phyloP scores from a whole-genome alignment of 2,797 vertebrate genomes.

The Coregonus suidteri region DNA sequence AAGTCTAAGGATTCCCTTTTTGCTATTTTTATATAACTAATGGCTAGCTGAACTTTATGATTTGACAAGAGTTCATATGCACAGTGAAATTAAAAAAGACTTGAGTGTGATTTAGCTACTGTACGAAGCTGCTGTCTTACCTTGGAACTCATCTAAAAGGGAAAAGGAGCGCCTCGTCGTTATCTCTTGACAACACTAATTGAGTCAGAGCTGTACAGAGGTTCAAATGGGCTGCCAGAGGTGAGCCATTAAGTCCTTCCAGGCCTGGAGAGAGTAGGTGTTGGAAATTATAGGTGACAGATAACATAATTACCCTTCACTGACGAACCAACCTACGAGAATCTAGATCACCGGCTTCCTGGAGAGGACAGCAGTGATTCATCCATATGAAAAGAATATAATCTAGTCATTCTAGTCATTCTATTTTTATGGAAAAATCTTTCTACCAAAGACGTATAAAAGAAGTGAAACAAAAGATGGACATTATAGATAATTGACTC shows the following conservation, averaged over 20 bases:
- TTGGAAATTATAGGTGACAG: constrained; percentile 61
- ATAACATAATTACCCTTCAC: constrained; percentile 60
- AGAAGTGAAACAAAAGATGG: neutral
- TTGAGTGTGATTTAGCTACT: neutral
- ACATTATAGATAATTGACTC: neutral
- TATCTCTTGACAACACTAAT: constrained; percentile 56
- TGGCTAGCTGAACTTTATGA: neutral
- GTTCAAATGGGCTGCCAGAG: constrained; percentile 39
- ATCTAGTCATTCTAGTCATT: too few species aligned
- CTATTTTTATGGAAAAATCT: too few species aligned
- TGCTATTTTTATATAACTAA: neutral
- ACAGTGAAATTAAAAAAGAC: neutral
- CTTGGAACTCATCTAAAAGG: constrained; percentile 23
- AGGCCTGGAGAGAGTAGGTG: constrained; percentile 45
- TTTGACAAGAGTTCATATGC: neutral
- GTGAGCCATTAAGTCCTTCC: constrained; percentile 51
- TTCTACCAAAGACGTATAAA: neutral
- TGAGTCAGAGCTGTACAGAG: constrained; percentile 35
- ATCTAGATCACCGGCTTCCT: neutral
- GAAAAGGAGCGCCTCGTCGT: constrained; percentile 35
- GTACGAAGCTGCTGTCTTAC: neutral
- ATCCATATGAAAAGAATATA: neutral
- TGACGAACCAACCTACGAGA: constrained; percentile 43
- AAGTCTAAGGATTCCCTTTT: neutral
- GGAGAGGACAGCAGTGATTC: neutral